A percentile compares a stretch with the other conserved stretches of the same genome.
Evolutionary conservation across 2,797 vertebrate genomes (phyloP).

Genomic region (Pteropus rufus): DNA sequence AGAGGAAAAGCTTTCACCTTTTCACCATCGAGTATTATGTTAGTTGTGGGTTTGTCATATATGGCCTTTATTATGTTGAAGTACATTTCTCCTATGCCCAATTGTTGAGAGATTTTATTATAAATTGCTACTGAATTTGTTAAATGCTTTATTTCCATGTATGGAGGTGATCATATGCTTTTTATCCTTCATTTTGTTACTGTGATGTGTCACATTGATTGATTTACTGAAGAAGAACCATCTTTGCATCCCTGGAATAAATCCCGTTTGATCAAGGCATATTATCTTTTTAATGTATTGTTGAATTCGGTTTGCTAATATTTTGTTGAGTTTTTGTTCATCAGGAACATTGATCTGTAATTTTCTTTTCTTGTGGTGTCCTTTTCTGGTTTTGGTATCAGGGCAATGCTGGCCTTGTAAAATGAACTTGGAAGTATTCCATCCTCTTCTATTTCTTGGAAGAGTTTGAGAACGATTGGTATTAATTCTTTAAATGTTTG

Average conservation of each 20-base stretch:
- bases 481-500: not conserved
- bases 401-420: not conserved
- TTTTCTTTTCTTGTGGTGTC: not conserved
- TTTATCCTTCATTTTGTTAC: not conserved
- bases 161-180: not conserved
- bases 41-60: not conserved
- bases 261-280: not conserved
- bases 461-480: not conserved
- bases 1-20: not conserved
- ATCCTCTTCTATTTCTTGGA: not conserved
- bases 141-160: not conserved
- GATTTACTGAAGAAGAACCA: not conserved
- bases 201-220: not conserved
- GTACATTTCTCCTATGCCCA: not conserved
- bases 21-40: not conserved
- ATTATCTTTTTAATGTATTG: not conserved
- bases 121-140: not conserved
- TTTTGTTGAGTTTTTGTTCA: not conserved
- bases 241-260: not conserved
- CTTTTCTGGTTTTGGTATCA: not conserved
- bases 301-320: not conserved
- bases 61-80: not conserved
- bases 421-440: not conserved
- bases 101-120: not conserved
- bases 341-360: not conserved